phyloP scores from a whole-genome alignment of 2,113 vertebrate species.

The Stegostoma tigrinum region DNA sequence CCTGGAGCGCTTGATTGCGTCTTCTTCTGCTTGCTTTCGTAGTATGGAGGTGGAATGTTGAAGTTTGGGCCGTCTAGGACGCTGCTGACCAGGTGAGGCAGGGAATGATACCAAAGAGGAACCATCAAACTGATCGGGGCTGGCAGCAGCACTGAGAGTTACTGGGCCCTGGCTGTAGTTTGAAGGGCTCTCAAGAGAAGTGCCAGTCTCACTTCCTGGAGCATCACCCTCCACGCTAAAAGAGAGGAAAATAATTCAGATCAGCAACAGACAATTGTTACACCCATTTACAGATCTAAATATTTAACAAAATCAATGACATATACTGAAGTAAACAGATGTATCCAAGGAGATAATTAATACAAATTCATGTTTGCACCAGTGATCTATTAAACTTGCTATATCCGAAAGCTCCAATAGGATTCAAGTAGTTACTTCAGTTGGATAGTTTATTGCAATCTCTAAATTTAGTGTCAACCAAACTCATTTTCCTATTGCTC shows the following conservation, averaged over 20 bases:
- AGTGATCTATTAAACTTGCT: neutral
- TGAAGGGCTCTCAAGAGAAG: constrained; percentile 71
- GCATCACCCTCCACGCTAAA: constrained; percentile 85
- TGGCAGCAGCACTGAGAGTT: constrained; percentile 63
- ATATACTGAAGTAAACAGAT: neutral
- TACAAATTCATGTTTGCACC: neutral
- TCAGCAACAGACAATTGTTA: neutral
- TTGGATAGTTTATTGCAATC: neutral
- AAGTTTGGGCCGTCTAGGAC: constrained; percentile 76
- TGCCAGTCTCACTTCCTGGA: constrained; percentile 70
- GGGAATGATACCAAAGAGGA: constrained; percentile 67
- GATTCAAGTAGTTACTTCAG: neutral
- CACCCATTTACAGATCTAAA: neutral
- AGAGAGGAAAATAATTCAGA: constrained; percentile 40
- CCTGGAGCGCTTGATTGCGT: constrained; percentile 90
- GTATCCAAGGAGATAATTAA: neutral
- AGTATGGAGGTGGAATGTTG: constrained; percentile 93
- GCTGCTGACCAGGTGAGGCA: constrained; percentile 66
- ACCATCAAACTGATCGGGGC: constrained; percentile 77
- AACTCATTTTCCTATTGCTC: neutral
- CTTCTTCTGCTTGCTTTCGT: constrained; percentile 93
- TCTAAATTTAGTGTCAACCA: neutral
- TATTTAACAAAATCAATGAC: neutral
- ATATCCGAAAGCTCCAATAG: neutral
- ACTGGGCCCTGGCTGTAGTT: constrained; percentile 71